phyloP scores from a whole-genome alignment of 1,140 invertebrate genomes.

The Parapsyche elsis region DNA sequence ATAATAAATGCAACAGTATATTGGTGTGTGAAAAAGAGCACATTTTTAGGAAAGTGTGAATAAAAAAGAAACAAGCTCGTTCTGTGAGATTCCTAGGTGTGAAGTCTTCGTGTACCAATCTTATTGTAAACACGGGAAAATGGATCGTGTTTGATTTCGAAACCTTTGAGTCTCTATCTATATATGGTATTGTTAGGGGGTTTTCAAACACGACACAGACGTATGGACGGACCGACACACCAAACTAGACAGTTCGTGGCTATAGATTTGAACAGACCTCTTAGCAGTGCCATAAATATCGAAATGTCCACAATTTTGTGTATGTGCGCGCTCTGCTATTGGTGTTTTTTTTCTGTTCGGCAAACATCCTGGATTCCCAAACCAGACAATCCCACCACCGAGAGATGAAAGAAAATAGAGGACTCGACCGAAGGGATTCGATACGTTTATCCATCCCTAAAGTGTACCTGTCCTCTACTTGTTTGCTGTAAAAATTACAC shows the following conservation, averaged over 20 bases:
- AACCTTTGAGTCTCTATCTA: constrained; percentile 9
- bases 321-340: not conserved
- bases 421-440: too few relatives aligned
- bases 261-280: constrained; percentile 35
- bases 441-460: too few relatives aligned
- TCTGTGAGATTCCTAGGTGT: constrained; percentile 23
- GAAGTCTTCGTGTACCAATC: constrained; percentile 15
- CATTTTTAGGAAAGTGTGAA: constrained; percentile 41
- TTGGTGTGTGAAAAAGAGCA: constrained; percentile 35
- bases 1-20: too few relatives aligned
- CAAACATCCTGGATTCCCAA: constrained; percentile 24
- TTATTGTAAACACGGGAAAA: constrained; percentile 36
- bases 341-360: not conserved
- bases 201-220: constrained; percentile 5
- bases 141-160: constrained; percentile 41
- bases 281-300: constrained; percentile 40
- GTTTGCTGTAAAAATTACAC: too few relatives aligned
- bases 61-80: constrained; percentile 28
- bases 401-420: not conserved
- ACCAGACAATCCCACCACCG: not conserved
- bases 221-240: not conserved
- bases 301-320: constrained; percentile 21
- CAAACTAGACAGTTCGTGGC: constrained; percentile 24
- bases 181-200: constrained; percentile 35
- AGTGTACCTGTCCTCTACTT: too few relatives aligned